A percentile compares a stretch with the other conserved stretches of the same genome.
Evolutionary conservation across 2,888 invertebrate genomes (phyloP).

Genomic region (Drosophila acutilabella): DNA sequence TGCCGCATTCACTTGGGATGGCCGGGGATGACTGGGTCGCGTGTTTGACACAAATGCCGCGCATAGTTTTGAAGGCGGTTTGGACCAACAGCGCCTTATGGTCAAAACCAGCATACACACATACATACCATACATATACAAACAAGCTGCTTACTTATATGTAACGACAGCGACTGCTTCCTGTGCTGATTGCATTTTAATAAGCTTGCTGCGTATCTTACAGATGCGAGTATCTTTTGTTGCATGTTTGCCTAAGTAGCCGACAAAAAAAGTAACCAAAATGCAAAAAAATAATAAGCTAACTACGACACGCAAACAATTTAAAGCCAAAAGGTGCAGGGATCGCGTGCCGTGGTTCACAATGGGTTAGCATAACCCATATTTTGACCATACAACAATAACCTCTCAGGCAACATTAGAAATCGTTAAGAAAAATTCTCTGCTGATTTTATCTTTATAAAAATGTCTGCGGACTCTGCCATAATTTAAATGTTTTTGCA

Average conservation of each 20-base stretch:
- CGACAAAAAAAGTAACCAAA: conserved; percentile 28
- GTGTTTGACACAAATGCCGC: conserved; percentile 80
- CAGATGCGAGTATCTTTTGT: conserved; percentile 32
- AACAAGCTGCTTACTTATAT: not conserved
- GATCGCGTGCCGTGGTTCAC: conserved; percentile 73
- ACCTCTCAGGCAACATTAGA: conserved; percentile 9
- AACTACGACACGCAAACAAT: conserved; percentile 60
- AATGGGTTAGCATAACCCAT: conserved; percentile 61
- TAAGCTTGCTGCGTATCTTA: conserved; percentile 57
- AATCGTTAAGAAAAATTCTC: conserved; percentile 18
- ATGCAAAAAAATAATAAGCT: conserved; percentile 50
- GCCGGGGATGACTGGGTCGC: conserved; percentile 70
- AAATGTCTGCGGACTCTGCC: not conserved
- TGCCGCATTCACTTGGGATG: conserved; percentile 41
- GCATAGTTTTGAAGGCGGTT: conserved; percentile 81
- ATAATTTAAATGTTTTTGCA: conserved; percentile 7
- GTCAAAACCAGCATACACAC: conserved; percentile 63
- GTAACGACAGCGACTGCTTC: conserved; percentile 51
- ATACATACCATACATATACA: conserved; percentile 2
- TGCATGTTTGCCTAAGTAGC: conserved; percentile 74
- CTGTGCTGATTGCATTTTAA: conserved; percentile 79
- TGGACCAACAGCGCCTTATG: conserved; percentile 69
- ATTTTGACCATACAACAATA: conserved; percentile 22
- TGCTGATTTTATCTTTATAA: conserved; percentile 4
- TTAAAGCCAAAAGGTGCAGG: conserved; percentile 28